Percentiles rank a stretch among this genome's conserved stretches.
Evolutionary conservation across 2,113 vertebrate species (phyloP).

Genomic region (Salvelinus alpinus): DNA sequence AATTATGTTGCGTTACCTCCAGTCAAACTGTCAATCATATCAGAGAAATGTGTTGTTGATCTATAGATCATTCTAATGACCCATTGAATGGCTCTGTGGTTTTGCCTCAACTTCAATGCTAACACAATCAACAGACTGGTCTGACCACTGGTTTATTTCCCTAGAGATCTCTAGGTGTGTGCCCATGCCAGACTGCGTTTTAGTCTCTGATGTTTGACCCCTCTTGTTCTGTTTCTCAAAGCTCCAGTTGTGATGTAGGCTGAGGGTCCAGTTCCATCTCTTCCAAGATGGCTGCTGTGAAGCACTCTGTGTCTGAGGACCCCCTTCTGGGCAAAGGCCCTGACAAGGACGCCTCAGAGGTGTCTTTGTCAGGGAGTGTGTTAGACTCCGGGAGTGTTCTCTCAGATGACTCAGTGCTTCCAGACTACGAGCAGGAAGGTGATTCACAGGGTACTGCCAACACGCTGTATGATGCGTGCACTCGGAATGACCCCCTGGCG

Average conservation of each 20-base stretch:
- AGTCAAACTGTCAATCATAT: neutral
- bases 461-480: conserved; percentile 78
- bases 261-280: conserved; percentile 11
- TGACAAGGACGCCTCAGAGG: conserved; percentile 36
- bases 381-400: conserved; percentile 70
- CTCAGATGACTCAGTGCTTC: conserved; percentile 77
- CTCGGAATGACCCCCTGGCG: conserved; percentile 66
- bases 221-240: conserved; percentile 13
- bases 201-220: neutral
- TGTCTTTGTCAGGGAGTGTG: conserved; percentile 31
- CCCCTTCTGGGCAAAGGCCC: conserved; percentile 56
- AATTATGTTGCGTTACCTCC: neutral
- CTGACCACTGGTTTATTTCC: conserved; percentile 1
- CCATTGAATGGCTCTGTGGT: neutral
- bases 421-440: conserved; percentile 31
- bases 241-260: conserved; percentile 42
- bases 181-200: neutral
- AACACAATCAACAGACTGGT: neutral
- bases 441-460: neutral
- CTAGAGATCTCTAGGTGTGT: neutral
- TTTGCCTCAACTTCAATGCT: neutral
- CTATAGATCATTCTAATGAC: neutral
- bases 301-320: conserved; percentile 33
- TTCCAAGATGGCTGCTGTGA: conserved; percentile 58
- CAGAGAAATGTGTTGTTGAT: neutral